These are phyloP conservation scores for Aplysina aerophoba DNA, from an alignment of 37 sponge, comb jelly and placozoan species.

Conservation along the genomic window DNA sequence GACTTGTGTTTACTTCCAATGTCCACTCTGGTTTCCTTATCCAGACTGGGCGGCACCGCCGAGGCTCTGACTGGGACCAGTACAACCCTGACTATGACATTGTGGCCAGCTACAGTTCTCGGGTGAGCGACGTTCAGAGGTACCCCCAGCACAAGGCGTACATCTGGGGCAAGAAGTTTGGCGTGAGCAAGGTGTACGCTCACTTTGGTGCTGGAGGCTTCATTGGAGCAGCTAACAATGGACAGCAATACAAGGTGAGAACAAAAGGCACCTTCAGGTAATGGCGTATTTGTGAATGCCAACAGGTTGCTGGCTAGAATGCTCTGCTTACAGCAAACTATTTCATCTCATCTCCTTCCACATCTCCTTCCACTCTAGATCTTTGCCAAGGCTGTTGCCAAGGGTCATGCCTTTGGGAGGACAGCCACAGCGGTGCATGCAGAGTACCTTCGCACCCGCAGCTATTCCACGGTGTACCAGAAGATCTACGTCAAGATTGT, in stretches of 20 bases:
- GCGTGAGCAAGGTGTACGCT: constrained; percentile 31
- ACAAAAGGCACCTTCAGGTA: background rate
- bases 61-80: constrained; percentile 48
- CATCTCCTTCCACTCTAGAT: constrained; percentile 6
- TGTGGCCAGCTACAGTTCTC: constrained; percentile 11
- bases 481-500: constrained; percentile 46
- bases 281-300: background rate
- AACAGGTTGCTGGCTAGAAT: background rate
- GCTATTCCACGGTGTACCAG: background rate
- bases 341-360: background rate
- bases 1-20: too few species aligned
- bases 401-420: constrained; percentile 49
- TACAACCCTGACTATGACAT: constrained; percentile 34
- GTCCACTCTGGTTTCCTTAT: too few species aligned
- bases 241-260: background rate
- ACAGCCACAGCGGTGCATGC: constrained; percentile 31
- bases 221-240: constrained; percentile 3
- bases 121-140: constrained; percentile 33
- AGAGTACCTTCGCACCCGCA: constrained; percentile 11
- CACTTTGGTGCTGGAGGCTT: constrained; percentile 52
- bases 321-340: background rate
- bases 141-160: constrained; percentile 60
- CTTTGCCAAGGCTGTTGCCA: constrained; percentile 48
- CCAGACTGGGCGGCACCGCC: background rate
- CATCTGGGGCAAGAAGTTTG: constrained; percentile 55